A percentile compares a stretch with the other conserved stretches of the same genome.
These are phyloP conservation scores for Caenorhabditis remanei DNA, from an alignment of 1,140 invertebrate genomes.

Conservation along the genomic window DNA sequence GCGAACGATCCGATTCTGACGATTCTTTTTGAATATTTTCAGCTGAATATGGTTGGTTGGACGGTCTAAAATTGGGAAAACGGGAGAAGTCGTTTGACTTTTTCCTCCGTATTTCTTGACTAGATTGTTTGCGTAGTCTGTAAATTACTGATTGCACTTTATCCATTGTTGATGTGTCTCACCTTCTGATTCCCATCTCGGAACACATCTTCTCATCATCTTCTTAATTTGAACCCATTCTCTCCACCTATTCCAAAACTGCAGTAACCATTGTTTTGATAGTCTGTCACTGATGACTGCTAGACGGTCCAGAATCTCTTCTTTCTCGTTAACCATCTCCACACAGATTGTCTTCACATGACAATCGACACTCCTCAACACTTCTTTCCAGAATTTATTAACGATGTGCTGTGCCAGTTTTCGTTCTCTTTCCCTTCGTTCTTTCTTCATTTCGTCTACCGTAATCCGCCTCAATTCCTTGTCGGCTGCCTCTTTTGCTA, in stretches of 20 bases:
- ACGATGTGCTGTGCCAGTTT: neutral
- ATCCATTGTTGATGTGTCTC: neutral
- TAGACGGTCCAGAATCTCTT: neutral
- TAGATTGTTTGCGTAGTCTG: neutral
- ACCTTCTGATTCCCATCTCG: slow-evolving; percentile 37
- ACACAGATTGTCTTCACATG: slow-evolving; percentile 5
- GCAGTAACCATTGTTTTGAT: slow-evolving; percentile 18
- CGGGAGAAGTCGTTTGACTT: neutral
- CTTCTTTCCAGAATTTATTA: slow-evolving; percentile 17
- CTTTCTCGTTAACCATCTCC: slow-evolving; percentile 35
- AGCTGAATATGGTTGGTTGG: neutral
- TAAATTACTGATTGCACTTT: neutral
- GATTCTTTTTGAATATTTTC: neutral
- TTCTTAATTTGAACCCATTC: slow-evolving; percentile 18
- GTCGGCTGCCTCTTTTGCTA: slow-evolving; percentile 1
- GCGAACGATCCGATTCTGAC: neutral
- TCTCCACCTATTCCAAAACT: slow-evolving; percentile 47
- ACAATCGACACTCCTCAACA: neutral
- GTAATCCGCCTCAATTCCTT: slow-evolving; percentile 3
- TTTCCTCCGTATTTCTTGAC: slow-evolving; percentile 12
- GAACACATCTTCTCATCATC: slow-evolving; percentile 43
- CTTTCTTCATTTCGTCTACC: neutral
- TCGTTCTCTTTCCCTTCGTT: slow-evolving; percentile 1
- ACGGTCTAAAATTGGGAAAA: neutral
- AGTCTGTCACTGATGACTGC: neutral